Conservation (phyloP, 2,113 vertebrate species). For the Fregata magnificens region DNA sequence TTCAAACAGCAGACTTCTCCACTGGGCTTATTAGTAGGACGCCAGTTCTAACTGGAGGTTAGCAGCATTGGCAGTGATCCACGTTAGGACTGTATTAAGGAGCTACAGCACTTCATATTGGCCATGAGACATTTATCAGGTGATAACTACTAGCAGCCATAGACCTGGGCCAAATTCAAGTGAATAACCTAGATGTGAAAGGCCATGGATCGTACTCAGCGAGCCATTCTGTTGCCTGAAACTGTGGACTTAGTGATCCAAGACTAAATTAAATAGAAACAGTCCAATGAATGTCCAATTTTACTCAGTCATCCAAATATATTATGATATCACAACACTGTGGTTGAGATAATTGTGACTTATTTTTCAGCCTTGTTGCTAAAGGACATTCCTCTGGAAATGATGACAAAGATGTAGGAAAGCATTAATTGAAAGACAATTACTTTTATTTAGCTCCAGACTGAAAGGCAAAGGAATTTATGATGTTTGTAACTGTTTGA, state of each 20-base stretch:
- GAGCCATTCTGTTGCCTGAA: background rate
- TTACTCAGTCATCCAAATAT: background rate
- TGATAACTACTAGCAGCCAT: background rate
- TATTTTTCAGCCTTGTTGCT: conserved; percentile 14
- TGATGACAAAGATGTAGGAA: background rate
- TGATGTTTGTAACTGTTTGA: background rate
- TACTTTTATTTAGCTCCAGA: conserved; percentile 46
- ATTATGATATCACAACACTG: background rate
- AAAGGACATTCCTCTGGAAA: background rate
- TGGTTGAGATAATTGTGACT: background rate
- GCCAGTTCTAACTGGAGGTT: background rate
- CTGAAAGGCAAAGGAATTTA: background rate
- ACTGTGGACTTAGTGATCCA: background rate
- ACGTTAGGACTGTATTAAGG: rapidly evolving
- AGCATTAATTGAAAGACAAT: background rate
- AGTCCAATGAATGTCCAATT: background rate
- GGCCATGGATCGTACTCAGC: background rate
- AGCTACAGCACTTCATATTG: background rate
- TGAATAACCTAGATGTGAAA: background rate
- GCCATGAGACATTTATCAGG: background rate
- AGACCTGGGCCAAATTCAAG: background rate
- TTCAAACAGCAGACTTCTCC: background rate
- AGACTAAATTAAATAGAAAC: conserved; percentile 17
- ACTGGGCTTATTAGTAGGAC: background rate
- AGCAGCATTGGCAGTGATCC: background rate